Evolutionary conservation across 2,888 invertebrate genomes (phyloP).

Genomic region (Drosophila anomelani): DNA sequence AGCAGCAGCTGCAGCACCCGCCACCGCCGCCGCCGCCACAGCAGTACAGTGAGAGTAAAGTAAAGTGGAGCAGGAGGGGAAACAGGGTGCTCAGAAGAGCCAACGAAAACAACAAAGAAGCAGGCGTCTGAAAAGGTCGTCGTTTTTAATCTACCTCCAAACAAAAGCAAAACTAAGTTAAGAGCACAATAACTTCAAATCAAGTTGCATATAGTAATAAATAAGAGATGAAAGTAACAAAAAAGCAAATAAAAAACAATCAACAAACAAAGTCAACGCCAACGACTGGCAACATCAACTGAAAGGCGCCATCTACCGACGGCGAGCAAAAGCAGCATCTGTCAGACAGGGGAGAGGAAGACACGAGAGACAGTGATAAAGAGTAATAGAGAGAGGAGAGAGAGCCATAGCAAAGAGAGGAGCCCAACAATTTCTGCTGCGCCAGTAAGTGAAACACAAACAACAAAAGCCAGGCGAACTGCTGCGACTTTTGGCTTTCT

Average conservation of each 20-base stretch:
- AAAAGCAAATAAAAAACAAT: slow-evolving; percentile 15
- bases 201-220: not conserved
- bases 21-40: slow-evolving; percentile 1
- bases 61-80: slow-evolving; percentile 33
- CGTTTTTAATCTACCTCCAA: slow-evolving; percentile 62
- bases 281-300: slow-evolving; percentile 7
- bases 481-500: slow-evolving; percentile 27
- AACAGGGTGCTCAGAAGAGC: slow-evolving; percentile 5
- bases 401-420: slow-evolving; percentile 17
- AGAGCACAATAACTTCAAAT: slow-evolving; percentile 26
- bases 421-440: slow-evolving; percentile 8
- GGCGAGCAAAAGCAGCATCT: slow-evolving; percentile 23
- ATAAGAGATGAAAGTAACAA: not conserved
- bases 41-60: slow-evolving; percentile 26
- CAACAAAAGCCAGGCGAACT: slow-evolving; percentile 29
- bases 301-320: slow-evolving; percentile 56
- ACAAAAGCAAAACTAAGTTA: slow-evolving; percentile 47
- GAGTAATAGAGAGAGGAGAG: slow-evolving; percentile 23
- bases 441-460: slow-evolving; percentile 22
- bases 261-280: slow-evolving; percentile 4
- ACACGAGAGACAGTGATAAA: slow-evolving; percentile 5
- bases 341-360: slow-evolving; percentile 1
- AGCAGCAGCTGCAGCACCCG: not conserved
- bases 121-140: slow-evolving; percentile 23
- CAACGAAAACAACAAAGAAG: slow-evolving; percentile 28